Evolutionary conservation across 2,113 vertebrate genomes (phyloP).

Genomic region (Hydropotes inermis): DNA sequence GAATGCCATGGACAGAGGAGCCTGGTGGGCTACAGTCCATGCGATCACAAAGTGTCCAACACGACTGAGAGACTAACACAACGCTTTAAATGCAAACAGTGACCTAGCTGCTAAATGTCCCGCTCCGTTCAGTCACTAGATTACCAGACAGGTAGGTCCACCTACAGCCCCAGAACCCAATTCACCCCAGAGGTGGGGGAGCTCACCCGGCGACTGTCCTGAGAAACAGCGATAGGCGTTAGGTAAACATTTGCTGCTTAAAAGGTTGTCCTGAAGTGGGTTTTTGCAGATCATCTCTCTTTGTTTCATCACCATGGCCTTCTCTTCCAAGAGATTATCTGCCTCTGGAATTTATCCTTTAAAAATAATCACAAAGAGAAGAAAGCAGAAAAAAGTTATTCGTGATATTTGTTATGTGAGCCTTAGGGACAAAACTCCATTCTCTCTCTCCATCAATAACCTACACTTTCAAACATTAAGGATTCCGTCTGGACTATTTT

Average conservation of each 20-base stretch:
- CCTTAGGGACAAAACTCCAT: background rate
- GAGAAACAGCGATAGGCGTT: background rate
- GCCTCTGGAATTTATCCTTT: background rate
- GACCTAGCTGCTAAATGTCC: background rate
- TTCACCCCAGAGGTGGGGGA: background rate
- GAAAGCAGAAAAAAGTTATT: background rate
- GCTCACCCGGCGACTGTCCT: too few species aligned
- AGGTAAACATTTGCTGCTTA: background rate
- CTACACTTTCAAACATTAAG: constrained; percentile 64
- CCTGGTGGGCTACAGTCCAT: background rate
- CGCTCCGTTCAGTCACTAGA: background rate
- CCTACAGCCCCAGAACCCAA: background rate
- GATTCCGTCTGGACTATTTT: constrained; percentile 41
- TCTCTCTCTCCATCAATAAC: constrained; percentile 59
- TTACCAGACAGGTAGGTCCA: background rate
- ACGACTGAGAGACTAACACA: background rate
- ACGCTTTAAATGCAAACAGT: background rate
- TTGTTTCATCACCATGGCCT: background rate
- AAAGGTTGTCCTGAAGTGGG: background rate
- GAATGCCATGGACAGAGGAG: background rate
- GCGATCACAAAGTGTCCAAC: background rate
- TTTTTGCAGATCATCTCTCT: background rate
- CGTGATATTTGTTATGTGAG: background rate
- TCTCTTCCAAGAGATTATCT: constrained; percentile 12
- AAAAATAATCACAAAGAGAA: constrained; percentile 23